phyloP scores from a whole-genome alignment of 2,888 invertebrate genomes.

The Tachina grossa region DNA sequence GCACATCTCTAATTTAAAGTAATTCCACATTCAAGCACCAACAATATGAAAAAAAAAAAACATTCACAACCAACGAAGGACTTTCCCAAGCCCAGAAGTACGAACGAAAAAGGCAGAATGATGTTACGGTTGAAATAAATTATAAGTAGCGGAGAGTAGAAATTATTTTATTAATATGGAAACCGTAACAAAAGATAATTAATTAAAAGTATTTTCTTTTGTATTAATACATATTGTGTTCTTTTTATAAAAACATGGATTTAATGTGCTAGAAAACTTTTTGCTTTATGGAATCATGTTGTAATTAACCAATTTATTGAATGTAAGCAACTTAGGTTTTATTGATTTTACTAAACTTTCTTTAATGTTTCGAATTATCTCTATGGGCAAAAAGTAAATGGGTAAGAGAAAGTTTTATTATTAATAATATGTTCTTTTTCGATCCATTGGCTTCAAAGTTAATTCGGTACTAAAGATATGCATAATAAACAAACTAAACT shows the following conservation, averaged over 20 bases:
- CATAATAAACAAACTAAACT: too few species aligned
- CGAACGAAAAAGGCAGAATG: background rate
- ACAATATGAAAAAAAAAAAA: conserved; percentile 13
- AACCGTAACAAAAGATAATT: conserved; percentile 20
- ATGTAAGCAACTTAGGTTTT: conserved; percentile 5
- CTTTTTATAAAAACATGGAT: conserved; percentile 9
- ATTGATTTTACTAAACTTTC: background rate
- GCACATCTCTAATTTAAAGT: too few species aligned
- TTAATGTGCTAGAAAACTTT: background rate
- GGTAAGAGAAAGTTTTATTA: too few species aligned
- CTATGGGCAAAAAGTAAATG: too few species aligned
- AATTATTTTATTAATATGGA: conserved; percentile 38
- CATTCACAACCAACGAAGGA: conserved; percentile 15
- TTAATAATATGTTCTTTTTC: too few species aligned
- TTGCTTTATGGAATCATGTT: conserved; percentile 3
- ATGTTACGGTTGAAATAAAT: conserved; percentile 21
- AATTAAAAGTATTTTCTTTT: background rate
- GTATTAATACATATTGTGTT: background rate
- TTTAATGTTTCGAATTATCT: background rate
- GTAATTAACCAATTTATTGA: conserved; percentile 14
- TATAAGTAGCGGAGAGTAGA: background rate
- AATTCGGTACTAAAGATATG: too few species aligned
- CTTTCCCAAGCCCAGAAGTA: conserved; percentile 23
- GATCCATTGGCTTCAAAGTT: too few species aligned
- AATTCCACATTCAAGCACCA: conserved; percentile 55